Percentiles rank a stretch among this genome's conserved stretches.
phyloP scores from a whole-genome alignment of 2,113 vertebrate species.

The Pluvialis apricaria region DNA sequence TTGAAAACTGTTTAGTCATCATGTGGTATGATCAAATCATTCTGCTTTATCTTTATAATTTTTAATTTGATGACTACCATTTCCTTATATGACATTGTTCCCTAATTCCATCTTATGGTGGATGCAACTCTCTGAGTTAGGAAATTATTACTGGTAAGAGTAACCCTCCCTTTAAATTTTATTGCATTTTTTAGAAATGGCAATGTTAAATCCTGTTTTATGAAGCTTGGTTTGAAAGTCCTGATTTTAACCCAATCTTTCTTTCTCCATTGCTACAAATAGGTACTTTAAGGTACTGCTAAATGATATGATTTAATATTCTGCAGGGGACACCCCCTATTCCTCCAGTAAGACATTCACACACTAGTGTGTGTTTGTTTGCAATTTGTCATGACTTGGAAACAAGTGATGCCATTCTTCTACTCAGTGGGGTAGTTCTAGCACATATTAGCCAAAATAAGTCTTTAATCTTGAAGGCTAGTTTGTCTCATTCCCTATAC shows the following conservation, averaged over 20 bases:
- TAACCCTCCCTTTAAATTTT: not conserved
- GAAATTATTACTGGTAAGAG: not conserved
- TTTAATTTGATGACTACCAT: not conserved
- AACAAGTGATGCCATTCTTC: not conserved
- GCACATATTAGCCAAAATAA: not conserved
- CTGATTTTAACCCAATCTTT: not conserved
- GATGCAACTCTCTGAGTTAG: not conserved
- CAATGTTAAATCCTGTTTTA: not conserved
- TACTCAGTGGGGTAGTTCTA: not conserved
- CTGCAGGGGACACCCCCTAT: not conserved
- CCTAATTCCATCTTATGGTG: not conserved
- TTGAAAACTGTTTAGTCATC: not conserved
- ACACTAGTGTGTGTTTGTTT: not conserved
- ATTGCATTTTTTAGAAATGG: not conserved
- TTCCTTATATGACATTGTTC: not conserved
- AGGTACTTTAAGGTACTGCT: not conserved
- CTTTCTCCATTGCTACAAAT: not conserved
- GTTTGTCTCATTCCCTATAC: not conserved
- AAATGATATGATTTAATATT: not conserved
- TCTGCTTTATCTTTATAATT: not conserved
- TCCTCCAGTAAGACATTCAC: not conserved
- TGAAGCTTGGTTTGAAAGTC: not conserved
- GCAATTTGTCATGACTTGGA: not conserved
- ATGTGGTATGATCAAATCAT: not conserved
- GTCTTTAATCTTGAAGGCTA: not conserved